Percentiles rank a stretch among this genome's conserved stretches.
Conservation (phyloP, 2,797 vertebrate genomes). For the Danio tinwini region DNA sequence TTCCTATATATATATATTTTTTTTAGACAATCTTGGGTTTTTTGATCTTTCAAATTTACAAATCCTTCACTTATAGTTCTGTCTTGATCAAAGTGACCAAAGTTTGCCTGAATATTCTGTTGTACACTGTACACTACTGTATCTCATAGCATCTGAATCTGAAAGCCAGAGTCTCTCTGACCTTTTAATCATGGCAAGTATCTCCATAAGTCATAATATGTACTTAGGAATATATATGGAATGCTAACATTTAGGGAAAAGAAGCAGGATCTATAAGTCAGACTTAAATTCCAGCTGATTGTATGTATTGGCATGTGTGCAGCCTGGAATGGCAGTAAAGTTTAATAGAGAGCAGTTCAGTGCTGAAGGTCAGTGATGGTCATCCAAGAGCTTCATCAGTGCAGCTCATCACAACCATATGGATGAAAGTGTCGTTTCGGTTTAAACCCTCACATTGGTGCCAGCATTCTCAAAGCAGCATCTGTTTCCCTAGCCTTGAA, state of each 20-base stretch:
- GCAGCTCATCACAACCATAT: not conserved
- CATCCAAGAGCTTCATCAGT: conserved; percentile 21
- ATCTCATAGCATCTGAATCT: conserved; percentile 13
- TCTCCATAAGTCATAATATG: not conserved
- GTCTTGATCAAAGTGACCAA: not conserved
- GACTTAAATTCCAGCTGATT: conserved; percentile 18
- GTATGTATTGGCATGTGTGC: conserved; percentile 6
- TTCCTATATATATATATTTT: not conserved
- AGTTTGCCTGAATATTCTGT: conserved; percentile 6
- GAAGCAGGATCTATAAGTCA: conserved; percentile 3
- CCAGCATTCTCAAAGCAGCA: conserved; percentile 8
- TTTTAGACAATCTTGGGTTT: not conserved
- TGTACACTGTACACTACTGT: not conserved
- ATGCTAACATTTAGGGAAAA: not conserved
- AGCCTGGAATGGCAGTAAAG: conserved; percentile 5
- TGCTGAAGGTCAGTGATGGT: conserved; percentile 18
- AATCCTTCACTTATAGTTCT: not conserved
- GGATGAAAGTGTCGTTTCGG: not conserved
- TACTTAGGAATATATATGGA: not conserved
- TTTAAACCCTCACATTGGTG: conserved; percentile 3
- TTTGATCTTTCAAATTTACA: not conserved
- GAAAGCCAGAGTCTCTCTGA: conserved; percentile 35
- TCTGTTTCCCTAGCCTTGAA: not conserved
- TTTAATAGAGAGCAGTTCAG: not conserved
- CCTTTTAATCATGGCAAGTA: conserved; percentile 22